Percentiles rank a stretch among this genome's conserved stretches.
phyloP scores from a whole-genome alignment of 2,113 vertebrate species.

The Pseudorhombus dupliciocellatus region DNA sequence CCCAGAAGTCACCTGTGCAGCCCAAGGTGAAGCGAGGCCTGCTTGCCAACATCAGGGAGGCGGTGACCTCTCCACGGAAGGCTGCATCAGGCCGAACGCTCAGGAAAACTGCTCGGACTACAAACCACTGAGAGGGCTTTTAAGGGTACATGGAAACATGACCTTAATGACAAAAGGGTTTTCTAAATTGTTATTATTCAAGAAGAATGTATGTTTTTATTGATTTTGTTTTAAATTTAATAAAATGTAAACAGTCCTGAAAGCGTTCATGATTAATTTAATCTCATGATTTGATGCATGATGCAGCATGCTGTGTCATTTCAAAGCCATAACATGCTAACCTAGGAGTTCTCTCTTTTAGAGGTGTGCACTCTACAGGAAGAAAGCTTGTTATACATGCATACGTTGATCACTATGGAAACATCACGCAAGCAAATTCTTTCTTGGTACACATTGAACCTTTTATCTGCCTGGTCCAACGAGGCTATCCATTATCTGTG shows the following conservation, averaged over 20 bases:
- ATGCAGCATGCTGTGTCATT: not conserved
- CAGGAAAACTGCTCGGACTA: conserved; percentile 54
- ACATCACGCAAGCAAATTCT: conserved; percentile 23
- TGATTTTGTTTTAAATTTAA: conserved; percentile 9
- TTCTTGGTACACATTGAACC: not conserved
- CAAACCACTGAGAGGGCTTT: conserved; percentile 36
- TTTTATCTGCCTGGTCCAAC: conserved; percentile 39
- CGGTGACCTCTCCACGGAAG: conserved; percentile 76
- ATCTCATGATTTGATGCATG: not conserved
- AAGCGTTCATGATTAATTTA: not conserved
- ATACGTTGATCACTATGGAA: conserved; percentile 12
- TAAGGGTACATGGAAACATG: not conserved
- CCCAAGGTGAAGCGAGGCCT: conserved; percentile 80
- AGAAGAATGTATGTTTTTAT: not conserved
- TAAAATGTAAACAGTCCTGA: not conserved
- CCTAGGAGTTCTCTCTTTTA: not conserved
- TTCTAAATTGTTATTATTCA: not conserved
- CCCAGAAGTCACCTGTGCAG: conserved; percentile 65
- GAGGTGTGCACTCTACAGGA: not conserved
- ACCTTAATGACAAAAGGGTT: too few species aligned
- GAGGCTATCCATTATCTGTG: conserved; percentile 44
- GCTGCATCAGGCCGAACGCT: conserved; percentile 59
- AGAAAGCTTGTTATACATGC: conserved; percentile 13
- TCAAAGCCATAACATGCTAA: not conserved
- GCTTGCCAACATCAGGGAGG: conserved; percentile 85